A percentile compares a stretch with the other conserved stretches of the same genome.
Conservation (phyloP, 2,888 invertebrate genomes). For the Orthosia cruda region DNA sequence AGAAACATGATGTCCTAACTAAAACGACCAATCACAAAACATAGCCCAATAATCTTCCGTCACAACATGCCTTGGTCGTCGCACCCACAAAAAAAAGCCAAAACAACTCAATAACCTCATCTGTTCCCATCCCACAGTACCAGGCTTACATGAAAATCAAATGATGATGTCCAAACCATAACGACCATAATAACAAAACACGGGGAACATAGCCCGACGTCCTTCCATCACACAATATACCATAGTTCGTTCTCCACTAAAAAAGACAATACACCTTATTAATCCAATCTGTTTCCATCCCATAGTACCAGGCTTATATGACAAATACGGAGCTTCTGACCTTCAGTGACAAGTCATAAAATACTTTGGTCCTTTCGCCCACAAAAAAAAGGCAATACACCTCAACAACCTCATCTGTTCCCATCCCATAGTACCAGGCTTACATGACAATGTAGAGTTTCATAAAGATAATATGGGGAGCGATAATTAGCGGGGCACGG, state of each 20-base stretch:
- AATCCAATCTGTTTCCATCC: conserved; percentile 32
- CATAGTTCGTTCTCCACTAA: conserved; percentile 11
- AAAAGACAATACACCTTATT: too few species aligned
- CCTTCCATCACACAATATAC: too few species aligned
- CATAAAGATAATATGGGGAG: conserved; percentile 63
- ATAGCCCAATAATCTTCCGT: too few species aligned
- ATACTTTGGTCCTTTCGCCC: conserved; percentile 14
- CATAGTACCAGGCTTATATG: conserved; percentile 35
- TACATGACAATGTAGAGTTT: conserved; percentile 53
- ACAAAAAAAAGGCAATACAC: too few species aligned
- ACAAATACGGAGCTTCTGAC: conserved; percentile 47
- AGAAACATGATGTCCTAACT: neutral
- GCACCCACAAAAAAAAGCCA: too few species aligned
- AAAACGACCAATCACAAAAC: too few species aligned
- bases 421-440: conserved; percentile 18
- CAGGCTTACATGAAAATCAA: conserved; percentile 52
- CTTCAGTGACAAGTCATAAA: neutral
- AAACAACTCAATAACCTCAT: too few species aligned
- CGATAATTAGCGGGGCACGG: conserved; percentile 54
- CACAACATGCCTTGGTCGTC: too few species aligned
- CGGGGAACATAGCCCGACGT: too few species aligned
- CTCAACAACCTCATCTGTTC: conserved; percentile 36
- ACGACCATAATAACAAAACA: too few species aligned
- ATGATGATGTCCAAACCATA: too few species aligned
- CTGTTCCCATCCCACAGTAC: conserved; percentile 22